Conservation (phyloP, 1,140 invertebrate species). For the Thalassaphorura encarpata region DNA sequence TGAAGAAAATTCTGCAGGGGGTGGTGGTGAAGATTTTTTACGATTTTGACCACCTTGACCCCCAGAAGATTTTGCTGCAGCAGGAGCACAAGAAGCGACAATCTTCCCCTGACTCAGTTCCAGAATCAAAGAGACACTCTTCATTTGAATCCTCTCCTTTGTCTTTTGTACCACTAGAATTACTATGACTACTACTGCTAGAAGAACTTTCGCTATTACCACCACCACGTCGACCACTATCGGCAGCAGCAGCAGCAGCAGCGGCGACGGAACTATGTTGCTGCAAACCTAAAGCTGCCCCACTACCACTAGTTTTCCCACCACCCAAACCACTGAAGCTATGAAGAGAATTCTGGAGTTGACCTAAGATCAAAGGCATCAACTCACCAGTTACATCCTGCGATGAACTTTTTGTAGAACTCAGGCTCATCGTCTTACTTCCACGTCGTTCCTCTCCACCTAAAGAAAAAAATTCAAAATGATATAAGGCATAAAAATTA, state of each 20-base stretch:
- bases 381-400: constrained; percentile 43
- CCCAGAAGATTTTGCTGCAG: no score
- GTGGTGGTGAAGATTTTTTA: neutral
- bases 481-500: no score
- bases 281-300: constrained; percentile 29
- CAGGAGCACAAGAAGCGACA: no score
- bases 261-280: constrained; percentile 20
- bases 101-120: constrained; percentile 57
- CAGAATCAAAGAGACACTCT: constrained; percentile 45
- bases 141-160: constrained; percentile 6
- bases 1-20: constrained; percentile 32
- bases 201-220: constrained; percentile 18
- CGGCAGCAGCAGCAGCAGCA: constrained; percentile 22
- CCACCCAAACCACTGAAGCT: constrained; percentile 10
- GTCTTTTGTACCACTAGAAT: neutral
- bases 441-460: no score
- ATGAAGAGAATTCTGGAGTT: constrained; percentile 37
- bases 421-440: no score
- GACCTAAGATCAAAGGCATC: constrained; percentile 51
- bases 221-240: constrained; percentile 27
- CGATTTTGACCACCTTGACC: no score
- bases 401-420: no score
- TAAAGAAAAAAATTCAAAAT: no score
- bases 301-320: constrained; percentile 35
- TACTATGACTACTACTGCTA: constrained; percentile 3